A percentile compares a stretch with the other conserved stretches of the same genome.
These are phyloP conservation scores for Epiblema foenella DNA, from an alignment of 2,888 invertebrate species.

Conservation along the genomic window DNA sequence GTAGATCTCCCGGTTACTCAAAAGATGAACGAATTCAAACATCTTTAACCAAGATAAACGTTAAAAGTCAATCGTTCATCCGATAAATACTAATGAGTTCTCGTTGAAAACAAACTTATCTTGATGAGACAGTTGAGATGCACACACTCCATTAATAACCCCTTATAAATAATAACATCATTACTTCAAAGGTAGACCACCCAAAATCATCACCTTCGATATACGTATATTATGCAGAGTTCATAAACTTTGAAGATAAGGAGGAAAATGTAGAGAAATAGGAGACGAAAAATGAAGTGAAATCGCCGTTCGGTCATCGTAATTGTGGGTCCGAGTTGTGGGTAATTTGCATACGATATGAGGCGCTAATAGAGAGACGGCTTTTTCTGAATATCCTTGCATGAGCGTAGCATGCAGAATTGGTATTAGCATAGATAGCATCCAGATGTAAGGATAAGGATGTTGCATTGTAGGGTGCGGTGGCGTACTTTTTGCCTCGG, in stretches of 20 bases:
- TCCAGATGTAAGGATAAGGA: constrained; percentile 55
- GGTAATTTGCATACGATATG: constrained; percentile 80
- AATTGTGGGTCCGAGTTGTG: constrained; percentile 67
- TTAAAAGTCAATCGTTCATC: constrained; percentile 76
- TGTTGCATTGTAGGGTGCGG: constrained; percentile 30
- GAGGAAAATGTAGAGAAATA: constrained; percentile 67
- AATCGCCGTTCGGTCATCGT: constrained; percentile 59
- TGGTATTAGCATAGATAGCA: constrained; percentile 75
- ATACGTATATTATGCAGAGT: constrained; percentile 62
- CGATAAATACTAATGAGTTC: constrained; percentile 78
- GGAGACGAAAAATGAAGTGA: constrained; percentile 70
- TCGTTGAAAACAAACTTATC: constrained; percentile 79
- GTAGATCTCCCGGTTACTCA: constrained; percentile 51
- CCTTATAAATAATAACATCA: constrained; percentile 80
- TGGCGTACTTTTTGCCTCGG: constrained; percentile 29
- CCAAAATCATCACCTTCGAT: constrained; percentile 81
- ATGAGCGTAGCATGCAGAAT: constrained; percentile 65
- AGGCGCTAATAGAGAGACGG: constrained; percentile 77
- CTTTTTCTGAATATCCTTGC: constrained; percentile 71
- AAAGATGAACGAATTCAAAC: constrained; percentile 69
- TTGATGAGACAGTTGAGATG: constrained; percentile 75
- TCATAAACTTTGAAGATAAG: constrained; percentile 73
- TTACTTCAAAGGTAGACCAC: constrained; percentile 76
- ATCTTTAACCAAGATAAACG: constrained; percentile 65
- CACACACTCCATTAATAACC: constrained; percentile 75